Evolutionary conservation across 2,888 invertebrate genomes (phyloP), one percentile per base, ranked within the genome.

Genomic region (Drosophila quasianomalipes): DNA sequence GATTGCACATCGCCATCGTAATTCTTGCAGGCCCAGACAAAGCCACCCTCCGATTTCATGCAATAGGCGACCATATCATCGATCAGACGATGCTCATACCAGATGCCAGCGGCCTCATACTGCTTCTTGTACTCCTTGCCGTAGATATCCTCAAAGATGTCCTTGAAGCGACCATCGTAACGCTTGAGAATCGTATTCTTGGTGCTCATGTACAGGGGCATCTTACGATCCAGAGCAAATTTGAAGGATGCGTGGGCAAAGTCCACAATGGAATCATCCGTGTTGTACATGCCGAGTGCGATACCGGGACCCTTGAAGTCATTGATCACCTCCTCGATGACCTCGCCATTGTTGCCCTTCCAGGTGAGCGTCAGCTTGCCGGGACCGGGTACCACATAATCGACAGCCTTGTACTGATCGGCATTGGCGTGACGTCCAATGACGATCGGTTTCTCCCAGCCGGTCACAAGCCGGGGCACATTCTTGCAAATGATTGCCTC

Each of bases 1-100:
- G 98, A 99, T 93, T 99, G 99, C 0, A 99, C 99, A 94, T 99
- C 99, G 51, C 99, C 99, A 92, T 99, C 99, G 93, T 99, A 99
- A 94, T 99, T 99, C 93, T 99, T 99, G 94, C 99, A 99, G 12
- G 99, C 99, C 99, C 99, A 99, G 0, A 99, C 99, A 93, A 99
- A 99, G 51, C 99, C 99, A 82, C 99, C 99, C 89, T 98, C 98
- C 0, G 98, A 97, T 93, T 99, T 99, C 97, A 99, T 97, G 39
- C 97, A 96, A 92, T 99, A 98, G 3, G 99, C 99, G 19, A 99
- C 99, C 99, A 99, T 99, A 91, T 99, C 99, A 93, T 99, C 99
- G 92, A 99, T 99, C 63, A 99, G 94, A 74, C 99, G 96, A 93
- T 99, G 99, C 93, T 99, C 99, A 92, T 99, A 99, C 98, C 99